Base-by-base conservation (phyloP, 2,797 vertebrate genomes). In the Podarcis lilfordi region DNA sequence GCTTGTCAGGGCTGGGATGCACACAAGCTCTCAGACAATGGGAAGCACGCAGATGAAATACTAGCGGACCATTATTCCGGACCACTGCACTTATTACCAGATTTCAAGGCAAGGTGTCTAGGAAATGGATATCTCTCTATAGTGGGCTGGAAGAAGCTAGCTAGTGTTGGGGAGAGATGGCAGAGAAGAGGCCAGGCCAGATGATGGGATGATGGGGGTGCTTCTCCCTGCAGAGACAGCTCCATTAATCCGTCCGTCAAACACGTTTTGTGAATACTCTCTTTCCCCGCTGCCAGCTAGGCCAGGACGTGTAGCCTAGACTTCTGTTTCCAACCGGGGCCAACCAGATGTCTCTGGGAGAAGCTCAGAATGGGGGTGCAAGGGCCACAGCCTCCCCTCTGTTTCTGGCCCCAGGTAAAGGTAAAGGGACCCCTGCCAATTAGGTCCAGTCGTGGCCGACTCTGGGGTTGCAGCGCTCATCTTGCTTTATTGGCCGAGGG, bases 11-110 rank as follows among this genome's bases (percentile, higher is more conserved):
- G 23, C 68, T 1, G 32, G 17, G 8, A 37, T 61, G 21, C 2
- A 8, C 35, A 11, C 10, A 25, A 32, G 32, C 32, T 75, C 25
- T 59, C 7, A 11, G 3, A 61, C 55, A 37, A 40, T 3, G 35
- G 8, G 61, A 50, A 85, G 50, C 8, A 19, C 2, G 9, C 27
- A 32, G 74, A 45, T n/a, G 27, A 43, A 64, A 77, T 25, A n/a
- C 84, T 43, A 59, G 84, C 55, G 59, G 74, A 72, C 23, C 74
- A 85, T 77, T 76, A 77, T 76, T 85, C 84, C 37, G 19, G 84
- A 64, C 74, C 55, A 10, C 21, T 77, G 72, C 35, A 66, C 84
- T 64, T 23, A 21, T 61, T 29, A 40, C 72, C 5, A 8, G 35
- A 21, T 19, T 66, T 77, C 55, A 13, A 66, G 74, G 55, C 25